phyloP scores from a whole-genome alignment of 2,797 vertebrate species.

The Gadopsis bispinosus region DNA sequence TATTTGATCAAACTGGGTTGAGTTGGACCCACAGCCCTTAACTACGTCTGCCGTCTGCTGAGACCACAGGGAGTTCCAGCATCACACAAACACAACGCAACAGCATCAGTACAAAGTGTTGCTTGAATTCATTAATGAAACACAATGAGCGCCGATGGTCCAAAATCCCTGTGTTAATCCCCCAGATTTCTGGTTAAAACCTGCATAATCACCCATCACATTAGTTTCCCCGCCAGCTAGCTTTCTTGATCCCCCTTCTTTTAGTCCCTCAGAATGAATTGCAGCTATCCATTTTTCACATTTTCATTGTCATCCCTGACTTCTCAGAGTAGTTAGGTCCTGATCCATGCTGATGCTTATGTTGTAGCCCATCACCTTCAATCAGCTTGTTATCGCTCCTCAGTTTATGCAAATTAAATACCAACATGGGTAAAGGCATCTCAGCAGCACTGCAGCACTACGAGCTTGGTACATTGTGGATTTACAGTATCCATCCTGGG shows the following conservation, averaged over 20 bases:
- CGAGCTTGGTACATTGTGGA: conserved; percentile 29
- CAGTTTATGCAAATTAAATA: conserved; percentile 75
- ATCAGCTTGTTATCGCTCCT: conserved; percentile 61
- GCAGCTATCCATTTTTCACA: conserved; percentile 44
- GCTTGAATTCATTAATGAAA: conserved; percentile 62
- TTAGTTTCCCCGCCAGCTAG: conserved; percentile 42
- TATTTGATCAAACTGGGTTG: conserved; percentile 53
- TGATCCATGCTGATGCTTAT: conserved; percentile 64
- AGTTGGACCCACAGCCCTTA: conserved; percentile 33
- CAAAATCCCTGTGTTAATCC: conserved; percentile 61
- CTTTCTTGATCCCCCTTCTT: conserved; percentile 41
- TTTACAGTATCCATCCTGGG: conserved; percentile 18
- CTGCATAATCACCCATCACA: conserved; percentile 64
- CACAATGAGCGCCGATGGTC: conserved; percentile 60
- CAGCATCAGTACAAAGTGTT: conserved; percentile 41
- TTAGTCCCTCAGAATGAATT: conserved; percentile 44
- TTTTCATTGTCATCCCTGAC: conserved; percentile 51
- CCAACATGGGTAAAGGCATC: conserved; percentile 49
- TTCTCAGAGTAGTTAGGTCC: conserved; percentile 51
- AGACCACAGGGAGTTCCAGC: conserved; percentile 40
- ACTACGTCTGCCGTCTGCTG: conserved; percentile 47
- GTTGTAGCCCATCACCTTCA: conserved; percentile 60
- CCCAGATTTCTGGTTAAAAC: conserved; percentile 60
- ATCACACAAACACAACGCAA: conserved; percentile 18
- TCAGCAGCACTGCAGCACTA: conserved; percentile 18